Conservation (phyloP, 2,888 invertebrate genomes). For the Strigamia crassipes region DNA sequence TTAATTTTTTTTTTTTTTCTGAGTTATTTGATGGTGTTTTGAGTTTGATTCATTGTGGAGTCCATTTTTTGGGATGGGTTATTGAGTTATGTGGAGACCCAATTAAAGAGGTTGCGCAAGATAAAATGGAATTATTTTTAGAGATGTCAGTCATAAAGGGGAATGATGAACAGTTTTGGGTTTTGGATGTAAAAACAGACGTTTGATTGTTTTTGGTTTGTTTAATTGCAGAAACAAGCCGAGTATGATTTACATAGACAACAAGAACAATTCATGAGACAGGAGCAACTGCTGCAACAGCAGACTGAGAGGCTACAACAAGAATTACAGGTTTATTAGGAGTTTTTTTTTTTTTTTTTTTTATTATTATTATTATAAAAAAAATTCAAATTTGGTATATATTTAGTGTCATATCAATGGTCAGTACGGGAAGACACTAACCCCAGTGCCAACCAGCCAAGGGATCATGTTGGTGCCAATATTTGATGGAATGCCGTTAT, state of each 20-base stretch:
- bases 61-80: too few relatives aligned
- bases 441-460: conserved; percentile 63
- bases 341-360: not conserved
- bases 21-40: too few relatives aligned
- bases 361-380: too few relatives aligned
- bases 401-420: conserved; percentile 65
- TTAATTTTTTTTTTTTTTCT: too few relatives aligned
- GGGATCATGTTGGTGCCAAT: conserved; percentile 70
- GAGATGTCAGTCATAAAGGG: too few relatives aligned
- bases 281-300: conserved; percentile 66
- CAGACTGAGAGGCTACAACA: conserved; percentile 66
- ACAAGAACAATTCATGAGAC: conserved; percentile 61
- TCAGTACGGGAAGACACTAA: conserved; percentile 64
- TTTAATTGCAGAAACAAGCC: not conserved
- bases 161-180: too few relatives aligned
- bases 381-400: not conserved
- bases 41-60: too few relatives aligned
- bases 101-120: too few relatives aligned
- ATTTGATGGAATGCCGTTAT: conserved; percentile 66
- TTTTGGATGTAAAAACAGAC: not conserved
- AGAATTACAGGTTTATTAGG: conserved; percentile 60
- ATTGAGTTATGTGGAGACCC: too few relatives aligned
- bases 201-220: not conserved
- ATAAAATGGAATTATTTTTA: too few relatives aligned
- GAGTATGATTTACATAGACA: conserved; percentile 48